These are phyloP conservation scores for Notocelia uddmanniana DNA, from an alignment of 2,888 invertebrate species.

Conservation along the genomic window DNA sequence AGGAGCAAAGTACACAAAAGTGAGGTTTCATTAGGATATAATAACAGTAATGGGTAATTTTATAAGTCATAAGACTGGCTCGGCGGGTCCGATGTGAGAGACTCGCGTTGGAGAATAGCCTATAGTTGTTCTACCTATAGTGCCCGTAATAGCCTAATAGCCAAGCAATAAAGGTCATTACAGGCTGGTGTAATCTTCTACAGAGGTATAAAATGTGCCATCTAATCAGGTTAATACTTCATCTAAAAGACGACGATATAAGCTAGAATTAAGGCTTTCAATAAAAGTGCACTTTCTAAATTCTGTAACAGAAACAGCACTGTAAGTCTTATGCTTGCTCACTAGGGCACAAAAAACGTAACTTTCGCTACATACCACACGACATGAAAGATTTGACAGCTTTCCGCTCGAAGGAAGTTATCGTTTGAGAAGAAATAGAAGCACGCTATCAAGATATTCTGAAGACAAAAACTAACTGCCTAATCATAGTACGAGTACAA, in stretches of 20 bases:
- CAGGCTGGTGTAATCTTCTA: constrained; percentile 6
- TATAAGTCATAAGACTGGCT: constrained; percentile 54
- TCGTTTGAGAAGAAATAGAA: constrained; percentile 14
- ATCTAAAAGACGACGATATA: constrained; percentile 8
- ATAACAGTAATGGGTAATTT: constrained; percentile 49
- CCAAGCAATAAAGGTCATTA: constrained; percentile 37
- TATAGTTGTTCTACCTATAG: constrained; percentile 14
- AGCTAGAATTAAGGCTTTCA: constrained; percentile 12
- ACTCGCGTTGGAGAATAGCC: constrained; percentile 11
- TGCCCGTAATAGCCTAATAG: too few species aligned
- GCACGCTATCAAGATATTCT: constrained; percentile 3
- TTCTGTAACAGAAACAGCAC: constrained; percentile 2
- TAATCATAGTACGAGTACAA: constrained; percentile 12
- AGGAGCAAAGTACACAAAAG: constrained; percentile 25
- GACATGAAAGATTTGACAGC: constrained; percentile 21
- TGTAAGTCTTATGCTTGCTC: constrained; percentile 12
- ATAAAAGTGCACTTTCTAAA: constrained; percentile 20
- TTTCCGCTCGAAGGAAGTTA: constrained; percentile 22
- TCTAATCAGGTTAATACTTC: constrained; percentile 25
- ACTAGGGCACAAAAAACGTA: constrained; percentile 7
- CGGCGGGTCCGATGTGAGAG: constrained; percentile 48
- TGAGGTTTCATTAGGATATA: constrained; percentile 31
- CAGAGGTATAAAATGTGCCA: constrained; percentile 24
- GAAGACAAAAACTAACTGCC: neutral
- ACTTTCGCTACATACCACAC: constrained; percentile 36